Percentiles rank a stretch among this genome's conserved stretches.
Conservation (phyloP, 1,140 invertebrate genomes). For the Drosophila littoralis region DNA sequence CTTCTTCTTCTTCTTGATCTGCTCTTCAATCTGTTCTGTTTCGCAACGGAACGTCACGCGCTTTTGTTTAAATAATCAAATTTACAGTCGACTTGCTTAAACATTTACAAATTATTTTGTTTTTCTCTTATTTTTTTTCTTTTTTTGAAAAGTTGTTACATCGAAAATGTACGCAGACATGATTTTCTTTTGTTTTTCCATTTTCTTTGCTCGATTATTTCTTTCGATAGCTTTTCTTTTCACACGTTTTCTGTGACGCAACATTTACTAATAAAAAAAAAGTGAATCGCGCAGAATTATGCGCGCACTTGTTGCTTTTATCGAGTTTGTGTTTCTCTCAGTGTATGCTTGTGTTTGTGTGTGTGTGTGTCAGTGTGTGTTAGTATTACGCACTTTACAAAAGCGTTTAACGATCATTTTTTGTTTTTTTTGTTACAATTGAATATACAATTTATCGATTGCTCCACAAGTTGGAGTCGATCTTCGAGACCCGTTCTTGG, state of each 20-base stretch:
- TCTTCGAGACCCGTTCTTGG: neutral
- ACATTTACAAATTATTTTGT: conserved; percentile 69
- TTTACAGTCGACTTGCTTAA: conserved; percentile 72
- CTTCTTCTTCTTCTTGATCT: too few species aligned
- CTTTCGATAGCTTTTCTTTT: conserved; percentile 33
- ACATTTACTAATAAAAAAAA: conserved; percentile 10
- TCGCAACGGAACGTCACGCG: conserved; percentile 40
- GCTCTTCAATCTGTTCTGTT: conserved; percentile 25
- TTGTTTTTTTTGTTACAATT: conserved; percentile 37
- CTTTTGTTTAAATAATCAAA: conserved; percentile 43
- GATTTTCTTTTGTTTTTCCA: conserved; percentile 9
- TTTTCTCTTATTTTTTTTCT: conserved; percentile 21
- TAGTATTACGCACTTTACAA: conserved; percentile 46
- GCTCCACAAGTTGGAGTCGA: conserved; percentile 17
- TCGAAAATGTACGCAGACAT: conserved; percentile 61
- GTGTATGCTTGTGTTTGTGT: conserved; percentile 9
- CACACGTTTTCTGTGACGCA: conserved; percentile 11
- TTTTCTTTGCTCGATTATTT: conserved; percentile 3
- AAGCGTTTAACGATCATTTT: conserved; percentile 37
- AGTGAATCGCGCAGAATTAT: conserved; percentile 14
- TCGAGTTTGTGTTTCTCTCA: conserved; percentile 17
- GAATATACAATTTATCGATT: conserved; percentile 48
- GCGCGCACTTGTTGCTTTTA: conserved; percentile 17
- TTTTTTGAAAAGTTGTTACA: conserved; percentile 57
- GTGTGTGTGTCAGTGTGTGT: conserved; percentile 8